These are phyloP conservation scores for Crypturellus undulatus DNA, from an alignment of 2,113 vertebrate genomes.

Conservation along the genomic window DNA sequence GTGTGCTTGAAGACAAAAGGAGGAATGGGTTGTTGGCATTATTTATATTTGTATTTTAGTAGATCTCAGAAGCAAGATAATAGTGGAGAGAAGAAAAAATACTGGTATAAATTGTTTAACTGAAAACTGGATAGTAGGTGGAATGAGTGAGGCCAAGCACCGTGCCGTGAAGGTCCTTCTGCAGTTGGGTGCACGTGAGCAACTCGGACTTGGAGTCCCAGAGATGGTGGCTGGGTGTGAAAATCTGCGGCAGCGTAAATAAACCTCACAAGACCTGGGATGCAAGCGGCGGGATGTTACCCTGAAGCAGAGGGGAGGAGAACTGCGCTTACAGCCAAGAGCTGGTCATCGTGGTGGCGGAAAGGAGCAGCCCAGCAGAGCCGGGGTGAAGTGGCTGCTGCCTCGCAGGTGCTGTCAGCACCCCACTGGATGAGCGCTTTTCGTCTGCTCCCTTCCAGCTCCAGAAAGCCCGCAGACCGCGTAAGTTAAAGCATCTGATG, in stretches of 20 bases:
- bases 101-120: background rate
- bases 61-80: background rate
- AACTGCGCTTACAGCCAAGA: background rate
- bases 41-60: background rate
- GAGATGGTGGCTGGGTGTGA: background rate
- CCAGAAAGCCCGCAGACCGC: background rate
- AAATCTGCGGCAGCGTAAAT: rapidly evolving
- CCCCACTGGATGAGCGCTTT: background rate
- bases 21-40: background rate
- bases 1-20: background rate
- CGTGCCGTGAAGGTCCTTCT: background rate
- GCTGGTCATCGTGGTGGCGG: background rate
- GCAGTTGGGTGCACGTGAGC: rapidly evolving
- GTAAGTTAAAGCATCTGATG: background rate
- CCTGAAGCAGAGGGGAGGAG: background rate
- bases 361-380: background rate
- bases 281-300: background rate
- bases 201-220: too few relatives aligned
- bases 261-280: background rate
- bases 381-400: background rate
- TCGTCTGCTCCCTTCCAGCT: background rate
- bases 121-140: background rate
- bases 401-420: background rate
- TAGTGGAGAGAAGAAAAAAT: background rate
- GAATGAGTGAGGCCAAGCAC: background rate